Base-by-base conservation (phyloP, 1,140 invertebrate genomes). In the Drosophila bocqueti region DNA sequence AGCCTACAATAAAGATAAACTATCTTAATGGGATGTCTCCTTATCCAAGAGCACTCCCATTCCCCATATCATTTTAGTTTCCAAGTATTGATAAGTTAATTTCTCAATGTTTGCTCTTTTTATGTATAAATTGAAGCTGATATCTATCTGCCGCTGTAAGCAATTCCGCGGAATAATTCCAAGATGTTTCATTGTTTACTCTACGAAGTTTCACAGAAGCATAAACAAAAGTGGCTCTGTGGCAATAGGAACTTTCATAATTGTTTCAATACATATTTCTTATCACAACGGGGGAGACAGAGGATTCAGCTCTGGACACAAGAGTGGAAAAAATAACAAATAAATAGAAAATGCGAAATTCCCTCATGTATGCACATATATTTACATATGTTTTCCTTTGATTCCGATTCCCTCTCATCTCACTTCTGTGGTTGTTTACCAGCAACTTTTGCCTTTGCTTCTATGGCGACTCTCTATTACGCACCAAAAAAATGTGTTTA, bases 331-430 rank as follows among this genome's bases (percentile, higher is more conserved):
- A 55, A 65, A 46, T 71, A 68, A 49, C 24, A 49, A 38, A 66
- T 55, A 71, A 52, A 71, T 69, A 18, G 55, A 72, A 73, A 73
- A 73, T 52, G 71, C 29, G 29, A 73, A 73, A 73, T 73, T 60
- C 38, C 24, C 24, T 34, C 42, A 24, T 54, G 36, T 69, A 49
- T 75, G 45, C 16, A 82, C 59, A 59, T 76, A 31, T 77, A 46
- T 79, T 63, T 78, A 67, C 65, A 72, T 61, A 65, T 79, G 61
- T 83, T 76, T 76, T 76, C 55, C 74, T 76, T 57, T 45, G 73
- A 60, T 67, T 52, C 18, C 52, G 13, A 36, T 21, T 54, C 50
- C 50, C n/a, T 18, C 52, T 49, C 50, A 34, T 15, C 18, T 38
- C 52, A 49, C 31, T 60, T 50, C 43, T 45, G 45, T 52, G 60